These are phyloP conservation scores for Dasypogon diadema DNA, from an alignment of 2,888 invertebrate species.

Conservation along the genomic window DNA sequence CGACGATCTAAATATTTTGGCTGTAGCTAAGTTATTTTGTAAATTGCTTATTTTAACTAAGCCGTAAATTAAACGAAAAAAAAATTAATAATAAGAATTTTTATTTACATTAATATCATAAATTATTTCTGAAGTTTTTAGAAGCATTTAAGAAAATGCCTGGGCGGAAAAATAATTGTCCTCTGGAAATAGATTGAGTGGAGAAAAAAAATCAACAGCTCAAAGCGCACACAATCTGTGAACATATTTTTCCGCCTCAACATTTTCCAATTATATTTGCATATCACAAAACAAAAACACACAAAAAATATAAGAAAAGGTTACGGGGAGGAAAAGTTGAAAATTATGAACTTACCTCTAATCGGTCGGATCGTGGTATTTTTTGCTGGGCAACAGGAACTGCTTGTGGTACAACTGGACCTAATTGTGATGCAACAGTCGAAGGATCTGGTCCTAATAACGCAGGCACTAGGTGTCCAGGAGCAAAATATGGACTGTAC, in stretches of 20 bases:
- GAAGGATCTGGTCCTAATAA: conserved; percentile 90
- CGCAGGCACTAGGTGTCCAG: conserved; percentile 89
- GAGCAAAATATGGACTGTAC: conserved; percentile 91
- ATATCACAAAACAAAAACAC: conserved; percentile 39
- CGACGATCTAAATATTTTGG: conserved; percentile 23
- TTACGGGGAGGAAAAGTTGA: background rate
- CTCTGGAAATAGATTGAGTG: too few relatives aligned
- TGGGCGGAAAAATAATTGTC: background rate
- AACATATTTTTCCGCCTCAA: background rate
- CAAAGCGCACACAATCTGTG: too few relatives aligned
- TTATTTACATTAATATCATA: conserved; percentile 32
- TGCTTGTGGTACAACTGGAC: conserved; percentile 83
- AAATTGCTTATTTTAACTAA: conserved; percentile 28
- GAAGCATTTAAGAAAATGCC: conserved; percentile 10
- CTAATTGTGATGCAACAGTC: conserved; percentile 83
- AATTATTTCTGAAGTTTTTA: conserved; percentile 18
- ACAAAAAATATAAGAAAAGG: conserved; percentile 24
- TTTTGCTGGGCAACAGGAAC: conserved; percentile 93
- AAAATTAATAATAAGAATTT: background rate
- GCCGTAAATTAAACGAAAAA: conserved; percentile 25
- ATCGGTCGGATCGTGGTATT: conserved; percentile 93
- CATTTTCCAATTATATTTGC: conserved; percentile 27
- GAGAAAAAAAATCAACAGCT: too few relatives aligned
- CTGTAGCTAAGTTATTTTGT: conserved; percentile 24
- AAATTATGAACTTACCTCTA: conserved; percentile 82